Base-by-base conservation (phyloP, 1,140 invertebrate species). In the Ceratitis capitata region DNA sequence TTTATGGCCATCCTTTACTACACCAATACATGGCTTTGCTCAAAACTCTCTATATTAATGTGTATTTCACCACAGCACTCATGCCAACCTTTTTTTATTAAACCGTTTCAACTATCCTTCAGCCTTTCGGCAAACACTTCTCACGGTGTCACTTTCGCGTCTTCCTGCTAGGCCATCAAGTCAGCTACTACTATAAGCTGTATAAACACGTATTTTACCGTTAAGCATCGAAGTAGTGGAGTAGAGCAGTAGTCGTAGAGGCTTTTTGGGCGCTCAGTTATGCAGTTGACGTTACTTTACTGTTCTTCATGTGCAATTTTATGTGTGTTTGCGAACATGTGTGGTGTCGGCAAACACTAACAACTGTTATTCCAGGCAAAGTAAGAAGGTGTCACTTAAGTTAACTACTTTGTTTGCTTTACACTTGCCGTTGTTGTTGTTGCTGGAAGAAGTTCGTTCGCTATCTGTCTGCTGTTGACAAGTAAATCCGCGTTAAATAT, bases 401-500 rank as follows among this genome's bases (percentile, higher is more conserved):
- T 78, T 78, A 78, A 78, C 69, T 39, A 45, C 39, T 78, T 47
- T 78, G 39, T 78, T 78, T 78, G 69, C 69, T 78, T 78, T 78
- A 32, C 14, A 10, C 16, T 26, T n/a, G 69, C 42, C 19, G 19
- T 23, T 58, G 23, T 23, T 35, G 35, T 23, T 74, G 39, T 78
- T 42, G 39, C 2, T 45, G 39, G 51, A 26, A 26, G 35, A 47
- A 78, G 69, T 64, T 35, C 6, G 51, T 3, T 16, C n/a, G 1
- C 39, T 45, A 3, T 23, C n/a, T 26, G 69, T 42, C 39, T 78
- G 69, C 10, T 78, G 69, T 78, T 26, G 69, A 78, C 69, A 78
- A 39, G 69, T 23, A 78, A 78, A 78, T 78, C 69, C n/a, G 35
- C 69, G 69, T 78, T 78, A 78, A 78, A 78, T 78, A 78, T 78